Evolutionary conservation across 2,797 vertebrate genomes (phyloP), one percentile per base, ranked within the genome.

Genomic region (Xyrichtys novacula): DNA sequence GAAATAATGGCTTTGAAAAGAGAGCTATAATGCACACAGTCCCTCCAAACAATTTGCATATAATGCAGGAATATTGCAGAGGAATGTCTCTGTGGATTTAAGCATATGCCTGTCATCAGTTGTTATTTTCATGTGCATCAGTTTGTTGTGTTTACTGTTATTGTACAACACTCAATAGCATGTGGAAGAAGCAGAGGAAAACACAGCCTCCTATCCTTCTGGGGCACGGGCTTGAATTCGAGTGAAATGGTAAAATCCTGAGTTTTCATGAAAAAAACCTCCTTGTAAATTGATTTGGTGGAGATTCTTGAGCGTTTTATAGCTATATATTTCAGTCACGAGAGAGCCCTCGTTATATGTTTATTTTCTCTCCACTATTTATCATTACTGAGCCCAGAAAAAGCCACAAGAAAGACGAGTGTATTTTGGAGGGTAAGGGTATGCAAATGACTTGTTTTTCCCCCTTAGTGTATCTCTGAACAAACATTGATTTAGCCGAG

Each of bases 361-460:
- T 9, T 40, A 40, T 56, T 71, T 64, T 48, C 68, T 26, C 46
- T 42, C 47, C 23, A 7, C 26, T 32, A 31, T 65, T 52, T 56
- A 53, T 71, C 40, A 63, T 66, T 44, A 29, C 46, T 59, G 19
- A 15, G 47, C 42, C 52, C 20, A 47, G 40, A 73, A 50, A 74
- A 75, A 46, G n/a, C 39, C 40, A 28, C 39, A 52, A 39, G 20
- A 43, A 43, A 63, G 20, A 20, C 14, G 19, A 61, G 32, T 42
- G 31, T 52, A 57, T 56, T 66, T 20, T 36, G 10, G 29, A 31
- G 28, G 26, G n/a, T 14, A 29, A 48, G n/a, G 26, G 48, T 69
- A 72, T 83, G 74, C 62, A 85, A 82, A 84, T 78, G 9, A 50
- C 19, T 73, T 77, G 74, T 78, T 77, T n/a, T 83, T 78, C 32